Percentiles rank a stretch among this genome's conserved stretches.
These are phyloP conservation scores for Rhagonycha lutea DNA, from an alignment of 2,888 invertebrate genomes.

Conservation along the genomic window DNA sequence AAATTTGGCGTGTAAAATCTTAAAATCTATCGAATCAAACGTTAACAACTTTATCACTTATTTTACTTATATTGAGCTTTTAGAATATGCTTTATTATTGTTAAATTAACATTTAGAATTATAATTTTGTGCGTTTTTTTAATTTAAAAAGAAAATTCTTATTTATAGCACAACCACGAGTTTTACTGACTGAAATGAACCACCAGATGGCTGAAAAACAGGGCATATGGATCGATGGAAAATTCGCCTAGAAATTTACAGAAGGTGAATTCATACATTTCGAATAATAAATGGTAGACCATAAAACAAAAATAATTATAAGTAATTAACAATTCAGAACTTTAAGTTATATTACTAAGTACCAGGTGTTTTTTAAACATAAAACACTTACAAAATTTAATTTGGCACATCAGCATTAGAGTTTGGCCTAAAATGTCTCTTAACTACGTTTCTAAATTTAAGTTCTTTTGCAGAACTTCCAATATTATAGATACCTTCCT, in stretches of 20 bases:
- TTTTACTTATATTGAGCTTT: not conserved
- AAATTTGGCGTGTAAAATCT: not conserved
- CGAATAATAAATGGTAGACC: too few relatives aligned
- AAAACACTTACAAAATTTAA: too few relatives aligned
- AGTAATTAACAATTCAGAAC: too few relatives aligned
- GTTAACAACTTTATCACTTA: not conserved
- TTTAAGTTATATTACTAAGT: too few relatives aligned
- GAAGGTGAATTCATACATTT: not conserved
- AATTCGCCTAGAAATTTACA: slow-evolving; percentile 6
- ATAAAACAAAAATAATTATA: too few relatives aligned
- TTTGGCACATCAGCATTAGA: too few relatives aligned
- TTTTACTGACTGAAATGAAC: slow-evolving; percentile 11
- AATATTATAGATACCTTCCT: too few relatives aligned
- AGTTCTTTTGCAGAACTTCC: too few relatives aligned
- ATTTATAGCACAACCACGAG: slow-evolving; percentile 27
- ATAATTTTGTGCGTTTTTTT: not conserved
- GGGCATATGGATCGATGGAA: slow-evolving; percentile 16
- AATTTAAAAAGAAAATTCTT: slow-evolving; percentile 5
- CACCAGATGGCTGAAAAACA: slow-evolving; percentile 21
- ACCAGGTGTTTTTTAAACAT: too few relatives aligned
- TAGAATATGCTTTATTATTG: not conserved
- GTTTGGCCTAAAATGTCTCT: too few relatives aligned
- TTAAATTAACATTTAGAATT: not conserved
- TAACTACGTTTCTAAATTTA: too few relatives aligned
- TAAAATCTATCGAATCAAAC: not conserved